Conservation (phyloP, 2,888 invertebrate genomes). For the Luperina testacea region DNA sequence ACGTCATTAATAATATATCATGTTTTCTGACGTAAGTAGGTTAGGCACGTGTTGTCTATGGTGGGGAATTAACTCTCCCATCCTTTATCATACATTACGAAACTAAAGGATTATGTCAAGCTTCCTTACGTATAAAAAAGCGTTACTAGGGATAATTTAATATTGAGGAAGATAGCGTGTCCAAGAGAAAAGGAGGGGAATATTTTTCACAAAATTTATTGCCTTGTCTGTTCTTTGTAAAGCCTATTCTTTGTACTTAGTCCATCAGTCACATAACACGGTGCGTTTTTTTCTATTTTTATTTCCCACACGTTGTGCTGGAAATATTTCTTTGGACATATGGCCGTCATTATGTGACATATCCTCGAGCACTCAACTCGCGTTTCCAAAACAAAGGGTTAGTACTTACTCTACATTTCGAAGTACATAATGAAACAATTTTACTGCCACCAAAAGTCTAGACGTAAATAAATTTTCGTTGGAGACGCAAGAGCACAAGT, state of each 20-base stretch:
- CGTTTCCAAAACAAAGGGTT: constrained; percentile 51
- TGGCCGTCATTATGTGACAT: constrained; percentile 65
- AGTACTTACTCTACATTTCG: constrained; percentile 28
- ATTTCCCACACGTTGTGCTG: constrained; percentile 68
- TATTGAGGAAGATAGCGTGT: neutral
- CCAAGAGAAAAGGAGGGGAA: neutral
- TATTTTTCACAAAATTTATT: constrained; percentile 28
- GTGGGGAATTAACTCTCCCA: constrained; percentile 36
- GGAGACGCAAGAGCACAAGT: constrained; percentile 16
- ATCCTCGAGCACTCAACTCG: constrained; percentile 63
- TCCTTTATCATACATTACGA: constrained; percentile 40
- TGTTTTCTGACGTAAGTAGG: constrained; percentile 51
- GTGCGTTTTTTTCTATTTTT: constrained; percentile 66
- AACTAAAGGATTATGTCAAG: constrained; percentile 36
- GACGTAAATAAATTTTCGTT: constrained; percentile 33
- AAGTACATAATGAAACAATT: constrained; percentile 28
- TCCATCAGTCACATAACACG: constrained; percentile 40
- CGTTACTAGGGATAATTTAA: constrained; percentile 5
- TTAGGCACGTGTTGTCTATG: constrained; percentile 57
- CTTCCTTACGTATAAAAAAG: constrained; percentile 10
- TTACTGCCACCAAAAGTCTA: constrained; percentile 33
- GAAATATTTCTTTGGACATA: constrained; percentile 58
- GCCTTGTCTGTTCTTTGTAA: constrained; percentile 6
- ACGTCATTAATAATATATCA: constrained; percentile 20
- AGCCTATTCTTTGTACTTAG: constrained; percentile 7